phyloP scores from a whole-genome alignment of 2,888 invertebrate genomes.

The Linnaemya tessellans region DNA sequence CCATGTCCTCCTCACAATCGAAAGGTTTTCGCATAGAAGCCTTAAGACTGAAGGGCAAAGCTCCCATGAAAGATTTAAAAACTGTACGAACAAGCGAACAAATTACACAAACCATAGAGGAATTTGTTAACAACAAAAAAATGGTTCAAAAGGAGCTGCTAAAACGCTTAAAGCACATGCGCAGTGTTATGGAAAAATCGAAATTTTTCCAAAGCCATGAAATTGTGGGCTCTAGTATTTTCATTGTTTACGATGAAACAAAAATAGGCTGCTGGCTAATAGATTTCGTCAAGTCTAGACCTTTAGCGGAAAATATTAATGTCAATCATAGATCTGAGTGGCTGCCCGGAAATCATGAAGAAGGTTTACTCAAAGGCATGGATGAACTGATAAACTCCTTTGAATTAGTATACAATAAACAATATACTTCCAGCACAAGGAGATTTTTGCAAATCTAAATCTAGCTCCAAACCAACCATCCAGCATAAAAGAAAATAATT shows the following conservation, averaged over 20 bases:
- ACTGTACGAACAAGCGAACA: slow-evolving; percentile 91
- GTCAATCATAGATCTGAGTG: slow-evolving; percentile 93
- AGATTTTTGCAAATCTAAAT: slow-evolving; percentile 78
- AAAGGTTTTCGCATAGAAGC: slow-evolving; percentile 98
- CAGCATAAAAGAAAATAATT: not conserved
- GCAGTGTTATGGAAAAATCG: slow-evolving; percentile 91
- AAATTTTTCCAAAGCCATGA: slow-evolving; percentile 94
- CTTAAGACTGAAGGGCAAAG: slow-evolving; percentile 92
- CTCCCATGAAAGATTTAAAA: slow-evolving; percentile 94
- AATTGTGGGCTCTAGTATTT: slow-evolving; percentile 96
- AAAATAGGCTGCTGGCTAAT: slow-evolving; percentile 97
- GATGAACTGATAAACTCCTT: slow-evolving; percentile 93
- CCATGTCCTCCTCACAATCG: slow-evolving; percentile 95
- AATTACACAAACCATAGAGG: slow-evolving; percentile 88
- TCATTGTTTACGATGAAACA: slow-evolving; percentile 95
- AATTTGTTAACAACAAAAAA: slow-evolving; percentile 88
- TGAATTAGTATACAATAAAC: slow-evolving; percentile 82
- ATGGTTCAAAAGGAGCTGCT: slow-evolving; percentile 87
- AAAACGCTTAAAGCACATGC: slow-evolving; percentile 89
- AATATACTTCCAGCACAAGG: slow-evolving; percentile 71
- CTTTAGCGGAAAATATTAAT: slow-evolving; percentile 87
- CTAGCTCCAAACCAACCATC: not conserved
- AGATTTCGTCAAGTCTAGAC: slow-evolving; percentile 97
- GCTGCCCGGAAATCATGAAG: slow-evolving; percentile 98
- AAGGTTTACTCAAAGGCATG: slow-evolving; percentile 95